Conservation (phyloP, 2,797 vertebrate genomes). For the Urosaurus nigricauda region DNA sequence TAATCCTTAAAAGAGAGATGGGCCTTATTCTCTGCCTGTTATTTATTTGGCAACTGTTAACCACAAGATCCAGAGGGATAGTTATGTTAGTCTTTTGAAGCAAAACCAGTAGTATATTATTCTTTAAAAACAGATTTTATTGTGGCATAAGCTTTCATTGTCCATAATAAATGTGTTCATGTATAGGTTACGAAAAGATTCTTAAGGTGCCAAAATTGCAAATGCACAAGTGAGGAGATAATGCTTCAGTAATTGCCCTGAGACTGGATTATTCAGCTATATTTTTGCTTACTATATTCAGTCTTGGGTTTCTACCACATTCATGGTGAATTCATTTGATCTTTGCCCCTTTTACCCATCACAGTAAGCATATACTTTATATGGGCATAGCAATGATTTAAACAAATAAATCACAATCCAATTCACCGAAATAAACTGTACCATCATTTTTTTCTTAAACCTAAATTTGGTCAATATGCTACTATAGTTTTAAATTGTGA, state of each 20-base stretch:
- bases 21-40: neutral
- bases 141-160: neutral
- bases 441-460: neutral
- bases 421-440: too few species aligned
- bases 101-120: neutral
- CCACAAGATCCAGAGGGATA: neutral
- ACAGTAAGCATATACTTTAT: neutral
- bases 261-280: neutral
- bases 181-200: too few species aligned
- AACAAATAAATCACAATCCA: neutral
- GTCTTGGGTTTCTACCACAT: neutral
- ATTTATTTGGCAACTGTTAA: neutral
- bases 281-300: neutral
- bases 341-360: neutral
- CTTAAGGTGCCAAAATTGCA: too few species aligned
- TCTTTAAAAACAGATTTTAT: neutral
- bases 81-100: neutral
- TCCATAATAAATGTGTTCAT: neutral
- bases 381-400: neutral
- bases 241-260: neutral
- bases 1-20: neutral
- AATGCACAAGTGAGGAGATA: too few species aligned
- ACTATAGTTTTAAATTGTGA: neutral
- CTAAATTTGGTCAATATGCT: neutral
- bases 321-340: neutral